These are phyloP conservation scores for Monomorium pharaonis DNA, from an alignment of 1,140 invertebrate species.

Conservation along the genomic window DNA sequence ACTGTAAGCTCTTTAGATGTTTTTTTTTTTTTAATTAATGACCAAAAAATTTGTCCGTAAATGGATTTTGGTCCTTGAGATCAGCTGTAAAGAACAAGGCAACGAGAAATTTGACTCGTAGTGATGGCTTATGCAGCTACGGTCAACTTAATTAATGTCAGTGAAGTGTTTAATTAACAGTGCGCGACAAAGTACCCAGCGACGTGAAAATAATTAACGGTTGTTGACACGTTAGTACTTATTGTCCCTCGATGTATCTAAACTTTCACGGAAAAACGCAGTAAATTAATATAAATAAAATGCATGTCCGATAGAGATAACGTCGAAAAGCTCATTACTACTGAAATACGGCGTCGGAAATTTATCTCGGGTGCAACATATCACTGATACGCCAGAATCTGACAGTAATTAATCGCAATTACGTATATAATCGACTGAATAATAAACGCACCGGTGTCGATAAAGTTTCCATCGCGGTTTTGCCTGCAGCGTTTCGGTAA, in stretches of 20 bases:
- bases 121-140: too few species aligned
- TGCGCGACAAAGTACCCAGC: not conserved
- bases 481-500: not conserved
- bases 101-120: too few species aligned
- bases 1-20: too few species aligned
- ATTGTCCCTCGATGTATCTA: slow-evolving; percentile 1
- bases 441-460: not conserved
- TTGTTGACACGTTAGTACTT: slow-evolving; percentile 23
- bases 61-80: too few species aligned
- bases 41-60: too few species aligned
- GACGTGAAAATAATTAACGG: slow-evolving; percentile 16
- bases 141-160: not conserved
- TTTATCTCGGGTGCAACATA: slow-evolving; percentile 49
- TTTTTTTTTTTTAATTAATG: too few species aligned
- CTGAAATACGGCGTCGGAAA: slow-evolving; percentile 39
- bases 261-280: not conserved
- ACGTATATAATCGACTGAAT: not conserved
- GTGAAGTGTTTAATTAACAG: not conserved
- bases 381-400: slow-evolving; percentile 23
- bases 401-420: slow-evolving; percentile 47
- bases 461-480: slow-evolving; percentile 20
- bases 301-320: slow-evolving; percentile 49
- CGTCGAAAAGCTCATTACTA: slow-evolving; percentile 8
- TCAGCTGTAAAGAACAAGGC: too few species aligned
- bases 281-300: slow-evolving; percentile 52